Percentiles rank a stretch among this genome's conserved stretches.
Conservation (phyloP, 2,113 vertebrate genomes). For the Actenoides lindsayi region DNA sequence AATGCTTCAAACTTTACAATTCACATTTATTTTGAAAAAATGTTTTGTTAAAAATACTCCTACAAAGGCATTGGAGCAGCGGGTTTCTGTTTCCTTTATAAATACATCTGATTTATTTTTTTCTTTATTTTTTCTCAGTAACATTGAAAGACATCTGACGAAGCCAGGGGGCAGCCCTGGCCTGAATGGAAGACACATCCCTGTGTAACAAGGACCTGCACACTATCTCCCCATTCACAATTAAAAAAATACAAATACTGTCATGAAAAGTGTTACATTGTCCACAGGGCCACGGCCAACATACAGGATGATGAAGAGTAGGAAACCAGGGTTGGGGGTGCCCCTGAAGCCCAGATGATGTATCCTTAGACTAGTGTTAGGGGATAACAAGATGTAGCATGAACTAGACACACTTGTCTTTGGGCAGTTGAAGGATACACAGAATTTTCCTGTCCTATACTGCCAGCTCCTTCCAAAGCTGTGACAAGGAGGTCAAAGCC, state of each 20-base stretch:
- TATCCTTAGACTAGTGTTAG: not conserved
- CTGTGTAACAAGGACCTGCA: conserved; percentile 43
- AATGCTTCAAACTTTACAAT: conserved; percentile 74
- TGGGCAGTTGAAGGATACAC: not conserved
- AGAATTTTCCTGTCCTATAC: not conserved
- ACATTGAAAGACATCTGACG: conserved; percentile 36
- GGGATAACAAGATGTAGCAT: not conserved
- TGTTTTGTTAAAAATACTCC: conserved; percentile 80
- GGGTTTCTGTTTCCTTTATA: conserved; percentile 64
- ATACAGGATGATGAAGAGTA: not conserved
- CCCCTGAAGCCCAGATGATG: not conserved
- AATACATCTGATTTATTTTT: conserved; percentile 70
- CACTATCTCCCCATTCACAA: conserved; percentile 36
- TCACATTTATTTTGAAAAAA: conserved; percentile 82
- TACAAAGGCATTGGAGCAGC: conserved; percentile 79
- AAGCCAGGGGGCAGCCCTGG: conserved; percentile 46
- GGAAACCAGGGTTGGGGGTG: not conserved
- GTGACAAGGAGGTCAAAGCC: not conserved
- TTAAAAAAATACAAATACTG: conserved; percentile 55
- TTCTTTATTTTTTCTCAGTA: conserved; percentile 62
- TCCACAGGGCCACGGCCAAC: not conserved
- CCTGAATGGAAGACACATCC: conserved; percentile 65
- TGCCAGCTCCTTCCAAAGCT: not conserved
- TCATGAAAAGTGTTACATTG: conserved; percentile 36
- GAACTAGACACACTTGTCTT: not conserved